phyloP scores from a whole-genome alignment of 2,113 vertebrate genomes.

The Oreochromis aureus region DNA sequence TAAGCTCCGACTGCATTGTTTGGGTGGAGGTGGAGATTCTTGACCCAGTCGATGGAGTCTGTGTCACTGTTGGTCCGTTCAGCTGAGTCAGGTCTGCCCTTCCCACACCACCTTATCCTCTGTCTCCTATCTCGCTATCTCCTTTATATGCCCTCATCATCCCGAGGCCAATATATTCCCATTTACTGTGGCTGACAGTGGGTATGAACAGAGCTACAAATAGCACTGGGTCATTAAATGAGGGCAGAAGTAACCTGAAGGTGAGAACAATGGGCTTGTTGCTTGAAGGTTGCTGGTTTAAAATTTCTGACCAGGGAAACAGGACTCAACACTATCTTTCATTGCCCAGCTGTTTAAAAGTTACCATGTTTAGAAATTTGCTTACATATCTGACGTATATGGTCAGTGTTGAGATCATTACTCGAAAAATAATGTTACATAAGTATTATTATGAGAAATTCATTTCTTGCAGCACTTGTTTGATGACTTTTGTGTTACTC shows the following conservation, averaged over 20 bases:
- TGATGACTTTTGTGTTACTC: not conserved
- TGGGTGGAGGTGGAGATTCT: not conserved
- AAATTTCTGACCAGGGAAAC: not conserved
- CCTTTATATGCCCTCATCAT: conserved; percentile 33
- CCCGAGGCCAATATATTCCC: conserved; percentile 14
- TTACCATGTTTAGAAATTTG: not conserved
- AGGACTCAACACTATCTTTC: not conserved
- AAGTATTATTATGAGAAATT: not conserved
- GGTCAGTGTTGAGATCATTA: not conserved
- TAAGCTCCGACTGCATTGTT: not conserved
- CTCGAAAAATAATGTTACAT: not conserved
- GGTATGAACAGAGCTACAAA: conserved; percentile 12
- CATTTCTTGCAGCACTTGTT: not conserved
- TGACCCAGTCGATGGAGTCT: conserved; percentile 28
- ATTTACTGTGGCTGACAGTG: conserved; percentile 35
- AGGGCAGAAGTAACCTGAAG: not conserved
- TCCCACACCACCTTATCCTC: not conserved
- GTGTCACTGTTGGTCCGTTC: not conserved
- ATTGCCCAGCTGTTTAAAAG: not conserved
- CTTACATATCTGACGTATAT: not conserved
- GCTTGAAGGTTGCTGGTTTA: not conserved
- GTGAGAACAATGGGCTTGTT: not conserved
- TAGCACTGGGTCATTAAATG: conserved; percentile 10
- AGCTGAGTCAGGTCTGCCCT: conserved; percentile 45
- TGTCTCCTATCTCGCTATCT: not conserved